Conservation (phyloP, 2,113 vertebrate species). For the Vireo altiloquus region DNA sequence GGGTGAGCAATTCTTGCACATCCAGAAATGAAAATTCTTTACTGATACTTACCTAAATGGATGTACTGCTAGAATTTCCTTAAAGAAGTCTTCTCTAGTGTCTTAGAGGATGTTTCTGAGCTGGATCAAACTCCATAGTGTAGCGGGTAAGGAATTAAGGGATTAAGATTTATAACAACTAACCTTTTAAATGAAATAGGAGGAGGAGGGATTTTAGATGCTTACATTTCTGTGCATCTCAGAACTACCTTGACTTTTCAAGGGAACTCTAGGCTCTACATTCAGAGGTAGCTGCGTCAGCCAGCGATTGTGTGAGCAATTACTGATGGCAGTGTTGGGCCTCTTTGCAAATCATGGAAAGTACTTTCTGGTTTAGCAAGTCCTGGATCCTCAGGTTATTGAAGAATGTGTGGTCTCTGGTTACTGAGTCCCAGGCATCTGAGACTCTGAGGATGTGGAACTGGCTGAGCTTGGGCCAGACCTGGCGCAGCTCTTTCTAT, state of each 20-base stretch:
- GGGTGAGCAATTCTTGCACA: not conserved
- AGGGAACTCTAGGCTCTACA: not conserved
- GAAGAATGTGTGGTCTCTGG: not conserved
- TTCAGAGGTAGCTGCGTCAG: fast-evolving
- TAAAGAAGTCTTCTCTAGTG: not conserved
- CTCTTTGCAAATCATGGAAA: not conserved
- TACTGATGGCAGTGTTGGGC: not conserved
- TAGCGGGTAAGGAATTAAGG: not conserved
- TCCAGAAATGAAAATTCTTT: not conserved
- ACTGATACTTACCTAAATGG: not conserved
- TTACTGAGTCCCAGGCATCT: not conserved
- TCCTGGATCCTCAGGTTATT: not conserved
- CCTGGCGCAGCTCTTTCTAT: fast-evolving
- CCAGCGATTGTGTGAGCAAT: not conserved
- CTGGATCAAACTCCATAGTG: not conserved
- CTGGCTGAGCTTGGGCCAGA: not conserved
- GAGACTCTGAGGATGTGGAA: not conserved
- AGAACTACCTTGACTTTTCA: not conserved
- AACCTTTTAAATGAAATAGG: not conserved
- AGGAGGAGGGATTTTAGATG: not conserved
- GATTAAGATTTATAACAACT: not conserved
- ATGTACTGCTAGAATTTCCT: not conserved
- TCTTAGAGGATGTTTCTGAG: not conserved
- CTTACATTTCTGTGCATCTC: not conserved
- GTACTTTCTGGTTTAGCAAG: not conserved